phyloP scores from a whole-genome alignment of 2,888 invertebrate genomes.

The Hemaris fuciformis region DNA sequence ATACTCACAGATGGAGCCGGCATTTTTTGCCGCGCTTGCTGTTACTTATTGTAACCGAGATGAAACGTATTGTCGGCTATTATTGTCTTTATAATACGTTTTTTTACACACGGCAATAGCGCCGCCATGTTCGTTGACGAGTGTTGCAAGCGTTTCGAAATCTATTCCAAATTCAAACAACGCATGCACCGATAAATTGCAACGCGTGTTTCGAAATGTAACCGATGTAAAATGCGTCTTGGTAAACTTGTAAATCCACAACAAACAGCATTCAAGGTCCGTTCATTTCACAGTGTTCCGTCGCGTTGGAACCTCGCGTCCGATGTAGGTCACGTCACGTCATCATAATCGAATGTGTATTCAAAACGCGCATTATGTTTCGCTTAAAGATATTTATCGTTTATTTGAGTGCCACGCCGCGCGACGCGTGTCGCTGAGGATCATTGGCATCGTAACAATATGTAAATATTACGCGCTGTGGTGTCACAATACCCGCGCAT shows the following conservation, averaged over 20 bases:
- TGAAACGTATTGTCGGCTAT: constrained; percentile 11
- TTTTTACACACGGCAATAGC: not conserved
- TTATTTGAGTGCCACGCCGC: constrained; percentile 21
- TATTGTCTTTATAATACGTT: not conserved
- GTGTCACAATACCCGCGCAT: constrained; percentile 52
- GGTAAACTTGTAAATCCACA: constrained; percentile 9
- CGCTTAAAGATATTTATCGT: constrained; percentile 20
- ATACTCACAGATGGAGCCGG: constrained; percentile 2
- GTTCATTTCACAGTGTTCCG: constrained; percentile 15
- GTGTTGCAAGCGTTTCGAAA: not conserved
- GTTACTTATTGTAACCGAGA: constrained; percentile 11
- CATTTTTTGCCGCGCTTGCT: constrained; percentile 6
- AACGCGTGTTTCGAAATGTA: constrained; percentile 7
- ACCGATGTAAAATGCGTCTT: constrained; percentile 11
- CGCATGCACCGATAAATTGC: constrained; percentile 6
- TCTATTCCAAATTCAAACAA: constrained; percentile 8
- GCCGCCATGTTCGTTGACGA: not conserved
- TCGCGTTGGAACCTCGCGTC: constrained; percentile 14
- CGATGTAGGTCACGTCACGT: constrained; percentile 44
- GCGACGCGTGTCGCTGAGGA: constrained; percentile 9
- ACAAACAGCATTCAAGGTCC: constrained; percentile 25
- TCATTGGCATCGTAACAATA: constrained; percentile 26
- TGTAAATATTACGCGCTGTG: constrained; percentile 55
- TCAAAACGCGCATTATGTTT: constrained; percentile 24
- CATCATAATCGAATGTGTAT: constrained; percentile 42